These are phyloP conservation scores for Antechinus flavipes DNA, from an alignment of 2,113 vertebrate genomes.

Conservation along the genomic window DNA sequence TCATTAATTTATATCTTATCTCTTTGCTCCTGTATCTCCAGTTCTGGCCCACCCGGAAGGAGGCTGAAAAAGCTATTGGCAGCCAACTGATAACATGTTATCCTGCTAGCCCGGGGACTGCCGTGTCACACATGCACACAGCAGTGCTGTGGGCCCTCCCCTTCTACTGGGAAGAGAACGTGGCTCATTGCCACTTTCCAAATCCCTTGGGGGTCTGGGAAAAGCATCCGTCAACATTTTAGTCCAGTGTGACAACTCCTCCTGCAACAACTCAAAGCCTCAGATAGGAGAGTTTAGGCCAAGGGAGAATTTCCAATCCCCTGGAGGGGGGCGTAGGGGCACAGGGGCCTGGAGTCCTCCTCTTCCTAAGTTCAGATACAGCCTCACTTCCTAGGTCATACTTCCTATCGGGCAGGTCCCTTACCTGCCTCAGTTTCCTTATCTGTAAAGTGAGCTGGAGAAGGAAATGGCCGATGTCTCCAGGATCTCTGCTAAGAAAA, in stretches of 20 bases:
- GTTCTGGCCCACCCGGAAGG: neutral
- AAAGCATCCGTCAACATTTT: neutral
- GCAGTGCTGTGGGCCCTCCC: neutral
- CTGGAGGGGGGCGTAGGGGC: accelerated
- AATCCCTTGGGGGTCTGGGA: neutral
- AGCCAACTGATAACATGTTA: neutral
- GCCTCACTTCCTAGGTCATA: no score
- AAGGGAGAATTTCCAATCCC: no score
- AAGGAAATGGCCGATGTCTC: no score
- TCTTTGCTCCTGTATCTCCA: neutral
- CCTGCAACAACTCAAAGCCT: neutral
- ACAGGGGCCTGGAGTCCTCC: no score
- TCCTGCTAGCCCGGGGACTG: no score
- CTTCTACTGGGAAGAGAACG: neutral
- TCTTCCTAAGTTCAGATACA: no score
- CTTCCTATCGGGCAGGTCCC: no score
- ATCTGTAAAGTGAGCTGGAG: no score
- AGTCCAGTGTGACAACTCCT: no score
- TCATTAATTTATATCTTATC: neutral
- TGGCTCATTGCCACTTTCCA: neutral
- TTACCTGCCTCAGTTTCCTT: no score
- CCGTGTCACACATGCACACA: no score
- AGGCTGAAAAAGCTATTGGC: neutral
- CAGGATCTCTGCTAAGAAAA: no score
- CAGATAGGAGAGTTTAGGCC: neutral